Evolutionary conservation across 2,797 vertebrate species (phyloP).

Genomic region (Melanotaenia parkinsoni): DNA sequence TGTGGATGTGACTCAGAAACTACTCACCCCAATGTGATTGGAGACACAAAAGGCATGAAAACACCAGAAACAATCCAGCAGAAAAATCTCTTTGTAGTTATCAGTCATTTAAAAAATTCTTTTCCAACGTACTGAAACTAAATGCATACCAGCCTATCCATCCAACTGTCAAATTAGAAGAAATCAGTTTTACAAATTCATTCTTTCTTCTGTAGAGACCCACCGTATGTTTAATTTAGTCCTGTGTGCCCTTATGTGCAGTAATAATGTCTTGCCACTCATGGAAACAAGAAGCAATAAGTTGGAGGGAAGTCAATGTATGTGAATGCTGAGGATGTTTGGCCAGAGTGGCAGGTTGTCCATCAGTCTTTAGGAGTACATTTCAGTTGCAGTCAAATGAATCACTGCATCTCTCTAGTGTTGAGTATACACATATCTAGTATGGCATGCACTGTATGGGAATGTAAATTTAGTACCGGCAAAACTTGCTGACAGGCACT

Average conservation of each 20-base stretch:
- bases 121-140: background rate
- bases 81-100: background rate
- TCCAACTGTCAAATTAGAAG: conserved; percentile 5
- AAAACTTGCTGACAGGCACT: background rate
- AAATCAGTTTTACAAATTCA: background rate
- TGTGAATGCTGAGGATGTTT: conserved; percentile 4
- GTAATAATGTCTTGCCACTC: conserved; percentile 18
- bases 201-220: background rate
- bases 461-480: conserved; percentile 1
- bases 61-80: background rate
- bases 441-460: background rate
- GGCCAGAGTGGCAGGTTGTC: conserved; percentile 23
- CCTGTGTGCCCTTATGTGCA: conserved; percentile 2
- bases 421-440: background rate
- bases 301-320: conserved; percentile 4
- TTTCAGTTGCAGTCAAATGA: conserved; percentile 21
- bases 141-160: background rate
- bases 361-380: conserved; percentile 41
- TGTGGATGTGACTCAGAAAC: conserved; percentile 23
- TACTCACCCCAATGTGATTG: conserved; percentile 4
- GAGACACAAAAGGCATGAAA: conserved; percentile 15
- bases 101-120: background rate
- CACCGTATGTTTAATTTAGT: background rate
- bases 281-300: background rate
- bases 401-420: conserved; percentile 6